These are phyloP conservation scores for Manduca sexta DNA, from an alignment of 1,140 invertebrate genomes.

Conservation along the genomic window DNA sequence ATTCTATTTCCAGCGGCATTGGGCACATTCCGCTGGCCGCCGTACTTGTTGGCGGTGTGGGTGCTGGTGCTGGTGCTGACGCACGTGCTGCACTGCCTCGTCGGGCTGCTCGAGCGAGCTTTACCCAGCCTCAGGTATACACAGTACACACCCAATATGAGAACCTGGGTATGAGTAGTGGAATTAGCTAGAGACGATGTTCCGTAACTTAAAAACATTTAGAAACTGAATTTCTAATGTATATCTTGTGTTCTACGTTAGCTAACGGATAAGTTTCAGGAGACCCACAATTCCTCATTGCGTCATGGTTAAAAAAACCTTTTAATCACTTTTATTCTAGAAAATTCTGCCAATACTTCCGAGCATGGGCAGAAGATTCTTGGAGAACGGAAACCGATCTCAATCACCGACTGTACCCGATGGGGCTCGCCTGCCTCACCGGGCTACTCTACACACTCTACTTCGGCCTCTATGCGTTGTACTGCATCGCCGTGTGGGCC, in stretches of 20 bases:
- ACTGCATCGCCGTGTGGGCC: constrained; percentile 38
- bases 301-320: not conserved
- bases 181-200: no score
- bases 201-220: no score
- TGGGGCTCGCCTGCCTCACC: constrained; percentile 24
- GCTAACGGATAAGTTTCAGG: no score
- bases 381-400: constrained; percentile 22
- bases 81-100: constrained; percentile 48
- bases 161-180: no score
- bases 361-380: constrained; percentile 33
- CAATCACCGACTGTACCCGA: constrained; percentile 17
- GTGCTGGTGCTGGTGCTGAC: constrained; percentile 44
- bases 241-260: no score
- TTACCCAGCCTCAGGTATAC: constrained; percentile 44
- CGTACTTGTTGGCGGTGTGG: constrained; percentile 58
- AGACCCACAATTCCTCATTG: no score
- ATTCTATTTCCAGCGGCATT: constrained; percentile 40
- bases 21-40: constrained; percentile 57
- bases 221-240: no score
- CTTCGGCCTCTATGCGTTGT: constrained; percentile 20
- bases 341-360: constrained; percentile 37
- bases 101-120: constrained; percentile 30
- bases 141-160: no score
- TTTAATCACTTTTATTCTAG: constrained; percentile 16
- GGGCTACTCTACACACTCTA: constrained; percentile 35